These are phyloP conservation scores for Paralvinella palmiformis DNA, from an alignment of 1,140 invertebrate genomes.

Conservation along the genomic window DNA sequence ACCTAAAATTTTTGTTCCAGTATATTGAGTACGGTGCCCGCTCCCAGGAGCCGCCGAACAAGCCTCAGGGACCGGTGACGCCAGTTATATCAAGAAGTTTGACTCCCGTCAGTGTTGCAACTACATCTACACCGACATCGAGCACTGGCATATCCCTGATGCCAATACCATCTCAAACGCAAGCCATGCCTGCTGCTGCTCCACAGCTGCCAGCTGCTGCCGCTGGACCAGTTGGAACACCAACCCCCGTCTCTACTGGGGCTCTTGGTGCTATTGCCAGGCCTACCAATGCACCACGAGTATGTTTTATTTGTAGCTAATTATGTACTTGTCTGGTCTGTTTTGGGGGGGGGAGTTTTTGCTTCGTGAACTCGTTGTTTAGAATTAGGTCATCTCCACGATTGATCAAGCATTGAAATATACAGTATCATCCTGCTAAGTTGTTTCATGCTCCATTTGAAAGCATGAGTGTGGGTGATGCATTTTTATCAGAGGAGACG, in stretches of 20 bases:
- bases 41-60: conserved; percentile 75
- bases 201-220: neutral
- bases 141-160: neutral
- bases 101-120: conserved; percentile 24
- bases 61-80: conserved; percentile 54
- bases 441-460: too few species aligned
- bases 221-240: neutral
- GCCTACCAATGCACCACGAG: neutral
- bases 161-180: neutral
- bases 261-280: neutral
- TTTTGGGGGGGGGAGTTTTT: too few species aligned
- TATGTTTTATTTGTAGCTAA: too few species aligned
- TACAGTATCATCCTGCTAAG: too few species aligned
- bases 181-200: neutral
- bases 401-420: too few species aligned
- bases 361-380: too few species aligned
- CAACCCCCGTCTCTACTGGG: neutral
- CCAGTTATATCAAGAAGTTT: too few species aligned
- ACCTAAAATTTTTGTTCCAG: conserved; percentile 36
- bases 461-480: too few species aligned
- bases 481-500: too few species aligned
- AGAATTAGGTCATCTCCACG: too few species aligned
- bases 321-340: too few species aligned
- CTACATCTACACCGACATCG: conserved; percentile 23
- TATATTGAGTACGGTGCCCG: conserved; percentile 86